A percentile compares a stretch with the other conserved stretches of the same genome.
Conservation (phyloP, 1,140 invertebrate species). For the Ectropis grisescens region DNA sequence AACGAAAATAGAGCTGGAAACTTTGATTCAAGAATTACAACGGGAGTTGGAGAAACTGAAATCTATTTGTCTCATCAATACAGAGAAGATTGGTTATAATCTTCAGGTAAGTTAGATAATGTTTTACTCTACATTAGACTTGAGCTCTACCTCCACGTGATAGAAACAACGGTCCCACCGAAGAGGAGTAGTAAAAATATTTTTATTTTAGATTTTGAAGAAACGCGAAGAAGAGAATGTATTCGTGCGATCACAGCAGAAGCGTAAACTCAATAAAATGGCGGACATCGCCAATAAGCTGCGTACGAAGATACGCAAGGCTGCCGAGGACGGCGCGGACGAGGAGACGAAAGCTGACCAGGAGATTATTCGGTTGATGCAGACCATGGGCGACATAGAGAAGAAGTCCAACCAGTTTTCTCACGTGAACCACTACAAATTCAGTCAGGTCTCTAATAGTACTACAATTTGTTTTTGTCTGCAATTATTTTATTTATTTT, state of each 20-base stretch:
- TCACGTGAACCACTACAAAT: constrained; percentile 53
- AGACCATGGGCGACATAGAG: constrained; percentile 76
- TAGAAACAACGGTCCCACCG: background rate
- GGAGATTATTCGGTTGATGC: constrained; percentile 75
- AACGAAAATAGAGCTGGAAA: constrained; percentile 78
- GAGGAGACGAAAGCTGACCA: constrained; percentile 71
- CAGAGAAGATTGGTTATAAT: constrained; percentile 90
- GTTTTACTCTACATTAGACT: background rate
- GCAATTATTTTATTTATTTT: no score
- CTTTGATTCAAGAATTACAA: constrained; percentile 79
- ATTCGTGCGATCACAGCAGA: constrained; percentile 86
- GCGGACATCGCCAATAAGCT: constrained; percentile 78
- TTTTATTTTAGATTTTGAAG: constrained; percentile 77
- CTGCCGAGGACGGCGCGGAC: constrained; percentile 68
- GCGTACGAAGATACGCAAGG: constrained; percentile 72
- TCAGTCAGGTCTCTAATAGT: no score
- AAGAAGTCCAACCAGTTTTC: constrained; percentile 77
- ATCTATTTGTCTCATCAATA: constrained; percentile 79
- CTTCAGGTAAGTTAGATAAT: constrained; percentile 67
- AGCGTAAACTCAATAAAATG: constrained; percentile 84
- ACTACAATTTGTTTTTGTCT: no score
- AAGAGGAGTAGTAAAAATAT: no score
- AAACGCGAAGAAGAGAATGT: constrained; percentile 89
- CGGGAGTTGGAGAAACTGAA: constrained; percentile 84
- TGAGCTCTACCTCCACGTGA: background rate